Base-by-base conservation (phyloP, 35 echinoderm and acorn worm genomes). In the Anneissia japonica region DNA sequence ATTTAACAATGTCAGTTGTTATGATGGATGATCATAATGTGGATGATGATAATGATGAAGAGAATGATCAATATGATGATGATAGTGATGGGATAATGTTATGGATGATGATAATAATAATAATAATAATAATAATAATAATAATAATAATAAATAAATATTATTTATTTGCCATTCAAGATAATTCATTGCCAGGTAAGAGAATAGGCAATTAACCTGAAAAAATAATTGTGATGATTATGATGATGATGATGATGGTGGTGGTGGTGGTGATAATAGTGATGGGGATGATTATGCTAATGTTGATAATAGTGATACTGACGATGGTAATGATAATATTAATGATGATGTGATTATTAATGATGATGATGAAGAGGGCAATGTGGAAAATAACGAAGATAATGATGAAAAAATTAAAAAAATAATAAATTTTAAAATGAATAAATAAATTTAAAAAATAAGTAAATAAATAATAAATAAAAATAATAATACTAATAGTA, bases 11-110 rank as follows among this genome's bases (percentile, higher is more conserved):
- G 76, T 17, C 32, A 13, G 31, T 23, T 11, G 32, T 23, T 13
- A 33, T 78, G 17, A 78, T 23, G 12, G 79, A 35, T 82, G 80
- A 82, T 82, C 32, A 82, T 82, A 37, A 82, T 82, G 38, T 13
- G 13, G 80, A 82, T 82, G 80, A 82, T 82, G 37, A 82, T 82
- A 38, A 82, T 82, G 80, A 82, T 82, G 80, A 82, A 38, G 80
- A 82, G 34, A 37, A 82, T 82, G 80, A 82, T 82, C 32, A 82
- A 38, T 31, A 82, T 82, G 38, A 82, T 82, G 80, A 82, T 82
- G 80, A 82, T 82, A 37, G 40, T 82, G 80, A 82, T 82, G 80
- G 40, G 80, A 82, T 82, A 37, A 82, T 82, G 80, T 38, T 82
- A 31, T 16, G 13, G 76, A 79, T 79, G 76, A 79, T 79, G 76